phyloP scores from a whole-genome alignment of 1,140 invertebrate species.

The Mizuhopecten yessoensis region DNA sequence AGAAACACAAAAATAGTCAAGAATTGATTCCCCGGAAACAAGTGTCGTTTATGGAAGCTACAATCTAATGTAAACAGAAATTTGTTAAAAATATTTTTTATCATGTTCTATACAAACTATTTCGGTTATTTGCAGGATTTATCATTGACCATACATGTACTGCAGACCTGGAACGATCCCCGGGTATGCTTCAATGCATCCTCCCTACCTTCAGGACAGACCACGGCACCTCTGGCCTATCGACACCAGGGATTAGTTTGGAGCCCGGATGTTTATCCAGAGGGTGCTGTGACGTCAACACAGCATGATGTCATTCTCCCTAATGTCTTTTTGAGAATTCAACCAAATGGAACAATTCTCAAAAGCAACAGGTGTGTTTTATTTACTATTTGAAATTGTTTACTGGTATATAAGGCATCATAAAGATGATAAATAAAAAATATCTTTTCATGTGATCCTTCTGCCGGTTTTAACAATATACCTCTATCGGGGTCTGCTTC shows the following conservation, averaged over 20 bases:
- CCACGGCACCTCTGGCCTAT: background rate
- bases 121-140: background rate
- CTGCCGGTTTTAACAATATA: too few species aligned
- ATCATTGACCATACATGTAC: background rate
- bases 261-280: constrained; percentile 12
- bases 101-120: background rate
- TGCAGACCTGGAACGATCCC: background rate
- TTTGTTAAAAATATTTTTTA: background rate
- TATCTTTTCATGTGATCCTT: too few species aligned
- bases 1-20: too few species aligned
- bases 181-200: background rate
- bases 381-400: too few species aligned
- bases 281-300: background rate
- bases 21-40: too few species aligned
- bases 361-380: background rate
- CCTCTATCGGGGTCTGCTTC: too few species aligned
- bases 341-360: background rate
- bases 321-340: background rate
- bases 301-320: background rate
- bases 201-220: background rate
- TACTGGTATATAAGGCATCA: too few species aligned
- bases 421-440: too few species aligned
- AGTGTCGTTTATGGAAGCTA: too few species aligned
- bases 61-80: too few species aligned
- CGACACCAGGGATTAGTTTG: background rate